These are phyloP conservation scores for Brachionus koreanus DNA, from an alignment of 1,140 invertebrate genomes.

Conservation along the genomic window DNA sequence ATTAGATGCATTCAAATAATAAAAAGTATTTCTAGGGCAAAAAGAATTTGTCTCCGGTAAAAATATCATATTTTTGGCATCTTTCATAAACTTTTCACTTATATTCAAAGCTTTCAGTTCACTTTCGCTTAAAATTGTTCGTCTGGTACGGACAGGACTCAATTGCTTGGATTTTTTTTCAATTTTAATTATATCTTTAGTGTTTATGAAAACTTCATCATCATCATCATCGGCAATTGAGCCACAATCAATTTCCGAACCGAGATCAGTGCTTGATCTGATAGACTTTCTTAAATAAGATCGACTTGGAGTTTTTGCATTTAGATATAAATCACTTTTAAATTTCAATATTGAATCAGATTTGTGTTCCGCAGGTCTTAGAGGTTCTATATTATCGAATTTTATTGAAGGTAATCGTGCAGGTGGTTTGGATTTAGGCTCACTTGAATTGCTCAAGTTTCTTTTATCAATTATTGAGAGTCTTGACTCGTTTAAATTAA, in stretches of 20 bases:
- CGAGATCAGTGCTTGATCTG: not conserved
- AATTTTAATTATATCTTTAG: not conserved
- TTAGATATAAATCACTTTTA: not conserved
- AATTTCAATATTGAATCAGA: not conserved
- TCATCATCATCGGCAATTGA: not conserved
- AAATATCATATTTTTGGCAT: conserved; percentile 11
- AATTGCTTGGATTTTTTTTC: not conserved
- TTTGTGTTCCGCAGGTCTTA: not conserved
- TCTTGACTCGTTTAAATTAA: not conserved
- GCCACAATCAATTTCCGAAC: not conserved
- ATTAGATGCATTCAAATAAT: conserved; percentile 11
- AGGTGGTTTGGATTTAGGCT: not conserved
- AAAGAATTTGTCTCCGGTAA: not conserved
- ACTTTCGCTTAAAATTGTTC: not conserved
- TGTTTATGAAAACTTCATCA: not conserved
- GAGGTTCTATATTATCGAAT: not conserved
- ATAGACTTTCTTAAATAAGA: not conserved
- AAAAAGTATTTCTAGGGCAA: conserved; percentile 16
- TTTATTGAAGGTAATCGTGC: not conserved
- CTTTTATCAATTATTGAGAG: not conserved
- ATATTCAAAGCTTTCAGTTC: not conserved
- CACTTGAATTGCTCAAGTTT: not conserved
- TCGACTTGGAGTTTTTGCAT: not conserved
- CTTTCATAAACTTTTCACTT: conserved; percentile 18
- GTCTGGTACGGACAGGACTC: not conserved